A percentile compares a stretch with the other conserved stretches of the same genome.
These are phyloP conservation scores for Nannoperca australis DNA, from an alignment of 2,797 vertebrate species.

Conservation along the genomic window DNA sequence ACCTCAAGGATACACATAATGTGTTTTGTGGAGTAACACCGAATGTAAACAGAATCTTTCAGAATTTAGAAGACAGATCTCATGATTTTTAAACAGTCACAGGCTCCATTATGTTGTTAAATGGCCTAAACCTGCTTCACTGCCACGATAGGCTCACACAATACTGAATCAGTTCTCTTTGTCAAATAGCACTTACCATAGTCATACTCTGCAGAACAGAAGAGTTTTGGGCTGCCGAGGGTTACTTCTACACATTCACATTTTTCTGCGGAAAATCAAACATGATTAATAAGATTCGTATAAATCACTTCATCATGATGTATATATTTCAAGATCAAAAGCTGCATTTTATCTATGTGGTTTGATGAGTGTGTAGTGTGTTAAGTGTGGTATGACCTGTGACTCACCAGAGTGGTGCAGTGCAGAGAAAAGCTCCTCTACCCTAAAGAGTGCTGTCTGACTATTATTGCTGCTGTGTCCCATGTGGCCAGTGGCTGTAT, in stretches of 20 bases:
- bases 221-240: slow-evolving; percentile 89
- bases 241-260: slow-evolving; percentile 92
- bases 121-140: not conserved
- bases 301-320: not conserved
- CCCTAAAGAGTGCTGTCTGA: slow-evolving; percentile 85
- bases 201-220: slow-evolving; percentile 93
- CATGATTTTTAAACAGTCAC: slow-evolving; percentile 1
- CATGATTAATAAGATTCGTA: not conserved
- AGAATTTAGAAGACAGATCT: not conserved
- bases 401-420: slow-evolving; percentile 94
- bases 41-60: not conserved
- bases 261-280: slow-evolving; percentile 67
- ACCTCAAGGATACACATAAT: not conserved
- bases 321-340: slow-evolving; percentile 24
- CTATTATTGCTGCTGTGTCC: slow-evolving; percentile 81
- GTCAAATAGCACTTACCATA: slow-evolving; percentile 87
- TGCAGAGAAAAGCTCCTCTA: slow-evolving; percentile 95
- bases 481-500: slow-evolving; percentile 70
- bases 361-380: slow-evolving; percentile 35
- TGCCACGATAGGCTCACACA: not conserved
- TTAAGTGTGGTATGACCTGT: slow-evolving; percentile 62
- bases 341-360: slow-evolving; percentile 18
- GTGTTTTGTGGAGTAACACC: not conserved
- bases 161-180: slow-evolving; percentile 11
- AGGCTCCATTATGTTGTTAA: not conserved